phyloP scores from a whole-genome alignment of 2,797 vertebrate species.

The Eulemur albifrons region DNA sequence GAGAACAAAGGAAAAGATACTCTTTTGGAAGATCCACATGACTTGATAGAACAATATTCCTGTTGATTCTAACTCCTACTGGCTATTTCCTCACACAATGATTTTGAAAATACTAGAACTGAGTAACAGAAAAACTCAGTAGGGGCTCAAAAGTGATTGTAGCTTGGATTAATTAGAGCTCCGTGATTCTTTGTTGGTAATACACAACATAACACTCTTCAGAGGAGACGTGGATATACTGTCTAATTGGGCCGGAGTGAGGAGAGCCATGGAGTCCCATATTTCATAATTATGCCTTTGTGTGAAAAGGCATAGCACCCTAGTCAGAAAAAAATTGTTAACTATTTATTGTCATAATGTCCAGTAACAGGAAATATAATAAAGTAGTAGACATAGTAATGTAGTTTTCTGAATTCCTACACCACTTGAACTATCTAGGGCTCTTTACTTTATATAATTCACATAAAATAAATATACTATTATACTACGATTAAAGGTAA shows the following conservation, averaged over 20 bases:
- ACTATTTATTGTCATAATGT: neutral
- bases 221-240: neutral
- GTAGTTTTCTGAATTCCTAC: neutral
- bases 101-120: slow-evolving; percentile 33
- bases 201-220: neutral
- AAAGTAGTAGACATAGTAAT: neutral
- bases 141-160: neutral
- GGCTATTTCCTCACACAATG: slow-evolving; percentile 30
- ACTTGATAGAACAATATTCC: slow-evolving; percentile 11
- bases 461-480: neutral
- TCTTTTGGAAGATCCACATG: neutral
- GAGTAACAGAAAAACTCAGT: slow-evolving; percentile 30
- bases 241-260: neutral
- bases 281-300: neutral
- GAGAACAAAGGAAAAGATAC: slow-evolving; percentile 29
- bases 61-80: slow-evolving; percentile 25
- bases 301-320: neutral
- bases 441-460: neutral
- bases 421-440: neutral
- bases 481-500: neutral
- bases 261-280: neutral
- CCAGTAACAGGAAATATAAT: neutral
- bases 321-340: neutral
- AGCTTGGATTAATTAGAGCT: neutral
- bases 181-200: neutral